Conservation (phyloP, 2,888 invertebrate genomes). For the Cepaea hortensis region DNA sequence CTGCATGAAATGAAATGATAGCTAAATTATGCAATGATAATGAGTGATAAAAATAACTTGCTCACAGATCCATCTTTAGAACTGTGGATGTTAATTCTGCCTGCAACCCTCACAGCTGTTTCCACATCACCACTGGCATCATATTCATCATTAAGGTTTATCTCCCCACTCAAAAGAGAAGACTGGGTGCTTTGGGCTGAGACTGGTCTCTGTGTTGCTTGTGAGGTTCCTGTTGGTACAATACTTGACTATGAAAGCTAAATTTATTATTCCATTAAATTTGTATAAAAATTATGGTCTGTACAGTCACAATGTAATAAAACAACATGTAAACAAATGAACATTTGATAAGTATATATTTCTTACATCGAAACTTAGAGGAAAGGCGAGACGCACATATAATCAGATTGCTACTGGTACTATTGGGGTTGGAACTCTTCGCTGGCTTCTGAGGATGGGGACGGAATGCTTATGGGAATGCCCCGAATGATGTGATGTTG, state of each 20-base stretch:
- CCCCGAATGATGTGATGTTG: too few species aligned
- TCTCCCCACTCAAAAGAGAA: conserved; percentile 61
- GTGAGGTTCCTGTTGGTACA: conserved; percentile 10
- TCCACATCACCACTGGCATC: conserved; percentile 63
- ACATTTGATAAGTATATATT: neutral
- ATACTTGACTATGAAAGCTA: too few species aligned
- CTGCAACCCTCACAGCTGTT: conserved; percentile 58
- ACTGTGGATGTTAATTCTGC: conserved; percentile 40
- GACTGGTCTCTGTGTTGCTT: conserved; percentile 35
- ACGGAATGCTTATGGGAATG: too few species aligned
- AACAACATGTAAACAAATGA: neutral
- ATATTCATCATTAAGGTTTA: conserved; percentile 61
- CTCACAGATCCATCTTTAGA: conserved; percentile 55
- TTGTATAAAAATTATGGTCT: neutral
- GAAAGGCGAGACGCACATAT: too few species aligned
- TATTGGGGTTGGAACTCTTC: too few species aligned
- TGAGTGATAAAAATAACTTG: neutral
- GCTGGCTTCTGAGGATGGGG: too few species aligned
- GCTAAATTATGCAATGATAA: neutral
- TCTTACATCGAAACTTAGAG: too few species aligned
- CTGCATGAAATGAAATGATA: neutral
- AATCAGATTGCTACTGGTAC: too few species aligned
- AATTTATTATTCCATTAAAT: too few species aligned
- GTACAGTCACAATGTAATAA: neutral
- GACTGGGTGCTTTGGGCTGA: conserved; percentile 61